These are phyloP conservation scores for Barnardius zonarius DNA, from an alignment of 2,113 vertebrate genomes.

Conservation along the genomic window DNA sequence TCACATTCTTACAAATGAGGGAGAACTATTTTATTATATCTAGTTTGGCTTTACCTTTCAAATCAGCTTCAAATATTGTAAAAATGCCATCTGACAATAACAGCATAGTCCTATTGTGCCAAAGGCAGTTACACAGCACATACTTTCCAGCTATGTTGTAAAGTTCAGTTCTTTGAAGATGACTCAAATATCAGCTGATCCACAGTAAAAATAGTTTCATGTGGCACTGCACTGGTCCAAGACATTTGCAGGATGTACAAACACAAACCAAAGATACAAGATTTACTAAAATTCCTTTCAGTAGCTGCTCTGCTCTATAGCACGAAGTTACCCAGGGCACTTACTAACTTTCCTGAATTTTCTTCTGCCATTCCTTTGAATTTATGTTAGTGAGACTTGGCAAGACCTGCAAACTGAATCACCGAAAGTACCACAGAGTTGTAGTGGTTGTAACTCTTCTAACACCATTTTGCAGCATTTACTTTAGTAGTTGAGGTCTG, in stretches of 20 bases:
- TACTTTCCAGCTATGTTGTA: neutral
- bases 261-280: neutral
- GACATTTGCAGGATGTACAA: neutral
- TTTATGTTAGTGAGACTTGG: neutral
- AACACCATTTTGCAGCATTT: neutral
- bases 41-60: neutral
- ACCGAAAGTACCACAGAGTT: neutral
- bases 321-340: neutral
- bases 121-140: neutral
- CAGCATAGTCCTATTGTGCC: neutral
- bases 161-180: neutral
- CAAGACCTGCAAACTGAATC: neutral
- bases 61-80: neutral
- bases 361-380: neutral
- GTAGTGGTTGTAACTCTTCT: neutral
- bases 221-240: neutral
- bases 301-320: neutral
- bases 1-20: neutral
- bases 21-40: neutral
- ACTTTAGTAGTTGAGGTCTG: neutral
- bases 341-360: neutral
- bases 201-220: neutral
- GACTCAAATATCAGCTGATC: neutral
- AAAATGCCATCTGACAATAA: neutral
- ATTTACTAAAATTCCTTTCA: neutral